These are phyloP conservation scores for Sebastes minor DNA, from an alignment of 2,797 vertebrate species.

Conservation along the genomic window DNA sequence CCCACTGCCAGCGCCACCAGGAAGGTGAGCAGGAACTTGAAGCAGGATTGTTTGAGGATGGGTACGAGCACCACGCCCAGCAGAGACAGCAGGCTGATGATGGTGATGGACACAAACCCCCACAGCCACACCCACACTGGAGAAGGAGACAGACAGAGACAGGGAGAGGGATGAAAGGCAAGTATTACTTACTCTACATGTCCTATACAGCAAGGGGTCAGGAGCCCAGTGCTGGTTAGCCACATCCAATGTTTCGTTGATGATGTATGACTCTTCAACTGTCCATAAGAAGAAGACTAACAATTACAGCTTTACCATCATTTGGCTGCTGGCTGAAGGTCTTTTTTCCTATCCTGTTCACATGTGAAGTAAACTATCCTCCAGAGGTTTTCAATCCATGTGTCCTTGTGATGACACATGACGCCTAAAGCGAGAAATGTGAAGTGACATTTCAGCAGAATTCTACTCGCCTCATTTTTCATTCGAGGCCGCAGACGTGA, in stretches of 20 bases:
- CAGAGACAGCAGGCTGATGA: slow-evolving; percentile 97
- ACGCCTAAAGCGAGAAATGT: slow-evolving; percentile 31
- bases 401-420: slow-evolving; percentile 66
- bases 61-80: slow-evolving; percentile 95
- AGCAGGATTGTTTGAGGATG: slow-evolving; percentile 97
- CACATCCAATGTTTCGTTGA: not conserved
- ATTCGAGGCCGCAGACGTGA: slow-evolving; percentile 44
- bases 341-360: not conserved
- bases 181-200: not conserved
- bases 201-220: not conserved
- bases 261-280: not conserved
- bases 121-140: slow-evolving; percentile 88
- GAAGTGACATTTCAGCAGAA: slow-evolving; percentile 58
- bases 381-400: slow-evolving; percentile 17
- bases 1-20: slow-evolving; percentile 97
- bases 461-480: slow-evolving; percentile 50
- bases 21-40: slow-evolving; percentile 98
- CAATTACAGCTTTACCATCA: not conserved
- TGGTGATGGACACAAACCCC: slow-evolving; percentile 96
- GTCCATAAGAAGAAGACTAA: not conserved
- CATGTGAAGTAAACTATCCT: slow-evolving; percentile 5
- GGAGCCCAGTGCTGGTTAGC: not conserved
- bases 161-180: not conserved
- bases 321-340: not conserved
- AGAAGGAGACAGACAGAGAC: slow-evolving; percentile 2